These are phyloP conservation scores for Mystacornis crossleyi DNA, from an alignment of 2,113 vertebrate genomes.

Conservation along the genomic window DNA sequence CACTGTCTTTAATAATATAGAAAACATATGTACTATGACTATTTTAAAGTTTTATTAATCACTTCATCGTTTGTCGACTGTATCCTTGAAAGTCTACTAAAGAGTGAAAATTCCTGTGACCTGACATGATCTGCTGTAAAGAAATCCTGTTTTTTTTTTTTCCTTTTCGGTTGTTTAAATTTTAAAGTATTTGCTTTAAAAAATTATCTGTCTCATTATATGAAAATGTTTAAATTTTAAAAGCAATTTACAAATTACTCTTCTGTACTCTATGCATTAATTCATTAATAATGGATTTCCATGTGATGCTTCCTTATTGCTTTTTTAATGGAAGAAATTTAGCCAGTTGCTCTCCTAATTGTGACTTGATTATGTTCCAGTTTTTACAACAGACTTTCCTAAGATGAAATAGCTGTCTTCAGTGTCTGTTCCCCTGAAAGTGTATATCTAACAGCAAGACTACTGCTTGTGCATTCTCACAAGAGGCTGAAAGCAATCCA, in stretches of 20 bases:
- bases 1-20: neutral
- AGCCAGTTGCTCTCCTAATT: neutral
- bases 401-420: neutral
- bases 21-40: neutral
- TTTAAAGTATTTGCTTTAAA: neutral
- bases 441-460: neutral
- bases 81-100: neutral
- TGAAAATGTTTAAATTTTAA: neutral
- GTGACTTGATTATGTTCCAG: neutral
- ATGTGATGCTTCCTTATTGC: neutral
- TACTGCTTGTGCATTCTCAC: neutral
- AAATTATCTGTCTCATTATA: neutral
- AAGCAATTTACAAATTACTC: neutral
- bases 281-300: constrained; percentile 2
- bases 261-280: neutral
- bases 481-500: neutral
- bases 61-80: neutral
- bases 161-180: neutral
- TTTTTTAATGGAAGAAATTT: constrained; percentile 18
- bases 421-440: neutral
- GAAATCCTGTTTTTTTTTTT: neutral
- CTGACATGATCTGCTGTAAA: neutral
- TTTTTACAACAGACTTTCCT: neutral
- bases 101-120: neutral
- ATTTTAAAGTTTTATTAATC: constrained; percentile 3